A percentile compares a stretch with the other conserved stretches of the same genome.
These are phyloP conservation scores for Drosophila neocordata DNA, from an alignment of 1,140 invertebrate genomes.

Conservation along the genomic window DNA sequence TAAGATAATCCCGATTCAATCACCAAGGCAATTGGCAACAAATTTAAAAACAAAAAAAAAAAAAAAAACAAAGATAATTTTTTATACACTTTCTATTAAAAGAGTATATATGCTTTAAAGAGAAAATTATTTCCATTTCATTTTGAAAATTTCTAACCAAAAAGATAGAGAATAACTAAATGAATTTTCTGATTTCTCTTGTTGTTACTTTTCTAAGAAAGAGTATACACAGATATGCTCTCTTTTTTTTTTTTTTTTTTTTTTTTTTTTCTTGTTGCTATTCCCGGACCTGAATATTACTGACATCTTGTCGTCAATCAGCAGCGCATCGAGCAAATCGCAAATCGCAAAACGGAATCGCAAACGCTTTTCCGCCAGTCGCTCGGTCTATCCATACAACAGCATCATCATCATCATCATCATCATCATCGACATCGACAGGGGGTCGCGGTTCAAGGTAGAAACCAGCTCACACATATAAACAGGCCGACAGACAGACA, in stretches of 20 bases:
- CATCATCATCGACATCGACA: constrained; percentile 13
- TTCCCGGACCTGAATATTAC: constrained; percentile 20
- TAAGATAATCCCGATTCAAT: background rate
- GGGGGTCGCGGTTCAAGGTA: constrained; percentile 57
- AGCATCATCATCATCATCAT: background rate
- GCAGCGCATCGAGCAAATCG: constrained; percentile 16
- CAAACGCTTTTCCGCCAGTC: constrained; percentile 20
- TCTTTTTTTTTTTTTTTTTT: background rate
- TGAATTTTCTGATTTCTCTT: too few species aligned
- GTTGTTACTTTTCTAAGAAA: too few species aligned
- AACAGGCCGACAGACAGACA: constrained; percentile 12
- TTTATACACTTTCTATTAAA: too few species aligned
- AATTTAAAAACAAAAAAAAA: background rate
- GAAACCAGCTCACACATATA: constrained; percentile 18
- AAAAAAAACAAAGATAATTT: too few species aligned
- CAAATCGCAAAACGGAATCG: constrained; percentile 1
- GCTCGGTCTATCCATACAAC: constrained; percentile 4
- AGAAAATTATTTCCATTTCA: too few species aligned
- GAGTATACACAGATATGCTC: too few species aligned
- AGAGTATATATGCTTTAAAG: too few species aligned
- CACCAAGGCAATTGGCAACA: constrained; percentile 6
- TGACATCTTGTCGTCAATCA: constrained; percentile 42
- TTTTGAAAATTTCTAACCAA: too few species aligned
- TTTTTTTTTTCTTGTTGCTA: constrained; percentile 11
- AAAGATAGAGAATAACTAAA: too few species aligned